Percentiles rank a stretch among this genome's conserved stretches.
phyloP scores from a whole-genome alignment of 2,888 invertebrate genomes.

The Oxycera nigricornis region DNA sequence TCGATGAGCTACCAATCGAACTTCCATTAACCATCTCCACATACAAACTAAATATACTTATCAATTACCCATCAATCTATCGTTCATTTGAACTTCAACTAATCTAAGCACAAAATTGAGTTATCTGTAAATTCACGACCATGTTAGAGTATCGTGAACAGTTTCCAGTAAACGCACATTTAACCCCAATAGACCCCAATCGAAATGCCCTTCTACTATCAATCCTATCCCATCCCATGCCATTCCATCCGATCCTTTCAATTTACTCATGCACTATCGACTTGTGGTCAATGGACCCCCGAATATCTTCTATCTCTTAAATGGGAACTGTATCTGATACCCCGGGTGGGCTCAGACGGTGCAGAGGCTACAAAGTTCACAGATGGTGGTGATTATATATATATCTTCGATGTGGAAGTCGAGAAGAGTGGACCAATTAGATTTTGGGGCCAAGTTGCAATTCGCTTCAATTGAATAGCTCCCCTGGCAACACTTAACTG shows the following conservation, averaged over 20 bases:
- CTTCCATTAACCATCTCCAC: no score
- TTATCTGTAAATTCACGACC: neutral
- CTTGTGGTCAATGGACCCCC: neutral
- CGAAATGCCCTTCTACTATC: neutral
- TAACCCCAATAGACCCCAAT: neutral
- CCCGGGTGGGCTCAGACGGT: neutral
- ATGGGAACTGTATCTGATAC: neutral
- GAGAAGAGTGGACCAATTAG: neutral
- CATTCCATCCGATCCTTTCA: neutral
- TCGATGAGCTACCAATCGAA: no score
- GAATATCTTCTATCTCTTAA: neutral
- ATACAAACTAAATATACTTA: no score
- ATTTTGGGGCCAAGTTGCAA: neutral
- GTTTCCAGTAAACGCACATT: neutral
- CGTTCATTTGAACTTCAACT: no score
- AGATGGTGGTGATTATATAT: neutral
- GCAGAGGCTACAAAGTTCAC: neutral
- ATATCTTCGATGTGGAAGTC: no score
- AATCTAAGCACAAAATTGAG: neutral
- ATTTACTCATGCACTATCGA: neutral
- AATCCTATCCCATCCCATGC: neutral
- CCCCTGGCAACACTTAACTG: slow-evolving; percentile 16
- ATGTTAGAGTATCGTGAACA: neutral
- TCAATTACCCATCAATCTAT: no score
- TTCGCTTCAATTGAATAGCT: neutral